phyloP scores from a whole-genome alignment of 2,113 vertebrate species.

The Zootoca vivipara region DNA sequence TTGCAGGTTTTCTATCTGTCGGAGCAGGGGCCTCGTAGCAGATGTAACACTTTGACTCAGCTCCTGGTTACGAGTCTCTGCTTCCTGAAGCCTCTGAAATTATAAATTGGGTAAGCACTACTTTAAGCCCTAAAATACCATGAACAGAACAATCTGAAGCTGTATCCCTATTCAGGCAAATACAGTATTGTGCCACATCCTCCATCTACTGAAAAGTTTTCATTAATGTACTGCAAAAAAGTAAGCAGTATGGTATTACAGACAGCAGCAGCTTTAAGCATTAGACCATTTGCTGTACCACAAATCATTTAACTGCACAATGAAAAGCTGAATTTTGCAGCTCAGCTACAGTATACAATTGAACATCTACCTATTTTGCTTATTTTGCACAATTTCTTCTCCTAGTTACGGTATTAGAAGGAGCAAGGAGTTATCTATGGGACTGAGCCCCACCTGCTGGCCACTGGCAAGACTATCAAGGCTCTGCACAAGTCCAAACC shows the following conservation, averaged over 20 bases:
- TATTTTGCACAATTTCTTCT: too few species aligned
- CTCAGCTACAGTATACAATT: not conserved
- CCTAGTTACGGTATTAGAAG: too few species aligned
- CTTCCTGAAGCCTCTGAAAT: conserved; percentile 92
- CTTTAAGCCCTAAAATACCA: not conserved
- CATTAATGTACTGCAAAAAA: not conserved
- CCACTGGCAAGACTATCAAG: too few species aligned
- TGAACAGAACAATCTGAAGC: not conserved
- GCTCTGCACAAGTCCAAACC: too few species aligned
- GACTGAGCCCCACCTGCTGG: too few species aligned
- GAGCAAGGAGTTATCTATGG: too few species aligned
- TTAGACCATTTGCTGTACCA: not conserved
- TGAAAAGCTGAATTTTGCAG: not conserved
- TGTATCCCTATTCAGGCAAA: not conserved
- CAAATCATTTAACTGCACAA: not conserved
- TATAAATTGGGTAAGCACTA: conserved; percentile 18
- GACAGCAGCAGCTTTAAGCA: not conserved
- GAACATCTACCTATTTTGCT: too few species aligned
- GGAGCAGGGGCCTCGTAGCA: conserved; percentile 90
- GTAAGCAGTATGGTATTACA: not conserved
- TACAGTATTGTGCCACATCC: not conserved
- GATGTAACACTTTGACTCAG: conserved; percentile 94
- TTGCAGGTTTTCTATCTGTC: conserved; percentile 97
- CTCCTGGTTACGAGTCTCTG: conserved; percentile 93
- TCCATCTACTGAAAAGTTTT: not conserved